Conservation (phyloP, 1,140 invertebrate genomes). For the Cepaea nemoralis region DNA sequence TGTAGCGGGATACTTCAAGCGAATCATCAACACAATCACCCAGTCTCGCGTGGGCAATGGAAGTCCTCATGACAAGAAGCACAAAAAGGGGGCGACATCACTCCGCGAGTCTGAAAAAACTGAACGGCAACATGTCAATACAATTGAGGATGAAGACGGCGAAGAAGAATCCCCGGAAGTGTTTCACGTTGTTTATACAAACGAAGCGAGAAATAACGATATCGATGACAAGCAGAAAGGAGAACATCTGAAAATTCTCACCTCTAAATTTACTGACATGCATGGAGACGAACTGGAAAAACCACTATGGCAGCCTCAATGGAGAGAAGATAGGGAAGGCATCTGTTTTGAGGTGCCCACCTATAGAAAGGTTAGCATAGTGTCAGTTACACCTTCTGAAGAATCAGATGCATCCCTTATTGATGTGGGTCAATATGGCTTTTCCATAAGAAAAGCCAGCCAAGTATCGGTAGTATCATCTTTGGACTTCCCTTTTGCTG, state of each 20-base stretch:
- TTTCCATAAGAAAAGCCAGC: neutral
- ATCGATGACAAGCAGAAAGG: slow-evolving; percentile 5
- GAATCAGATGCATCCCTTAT: neutral
- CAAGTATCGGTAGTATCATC: neutral
- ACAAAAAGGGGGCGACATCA: neutral
- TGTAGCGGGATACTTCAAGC: slow-evolving; percentile 12
- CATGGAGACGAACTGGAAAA: neutral
- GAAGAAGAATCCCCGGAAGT: slow-evolving; percentile 15
- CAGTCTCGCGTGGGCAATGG: neutral
- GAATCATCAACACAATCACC: slow-evolving; percentile 6
- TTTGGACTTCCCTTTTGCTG: neutral
- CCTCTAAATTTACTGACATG: neutral
- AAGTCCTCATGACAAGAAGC: neutral
- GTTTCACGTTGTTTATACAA: neutral
- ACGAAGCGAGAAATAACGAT: neutral
- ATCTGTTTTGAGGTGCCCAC: slow-evolving; percentile 6
- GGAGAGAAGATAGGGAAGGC: neutral
- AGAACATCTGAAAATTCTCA: slow-evolving; percentile 26
- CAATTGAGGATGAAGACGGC: neutral
- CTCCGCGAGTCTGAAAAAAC: neutral
- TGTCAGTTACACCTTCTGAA: slow-evolving; percentile 7
- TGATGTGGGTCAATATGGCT: neutral
- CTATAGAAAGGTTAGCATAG: slow-evolving; percentile 19
- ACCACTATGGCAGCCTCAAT: neutral
- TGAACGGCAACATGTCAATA: neutral